phyloP scores from a whole-genome alignment of 2,113 vertebrate genomes.

The Pseudolaguvia tuberculata region DNA sequence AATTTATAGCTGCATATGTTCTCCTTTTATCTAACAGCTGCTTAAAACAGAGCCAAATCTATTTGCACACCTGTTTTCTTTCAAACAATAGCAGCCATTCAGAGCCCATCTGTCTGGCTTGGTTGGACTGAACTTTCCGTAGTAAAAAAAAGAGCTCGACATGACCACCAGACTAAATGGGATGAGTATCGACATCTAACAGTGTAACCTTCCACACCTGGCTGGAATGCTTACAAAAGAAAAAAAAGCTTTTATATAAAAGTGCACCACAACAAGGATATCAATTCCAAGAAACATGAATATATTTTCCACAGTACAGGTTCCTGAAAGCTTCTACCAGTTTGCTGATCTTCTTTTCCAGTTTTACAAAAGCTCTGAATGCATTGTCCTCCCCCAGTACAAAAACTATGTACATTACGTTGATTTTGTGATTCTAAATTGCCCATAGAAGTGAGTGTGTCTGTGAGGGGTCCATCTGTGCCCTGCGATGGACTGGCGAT shows the following conservation, averaged over 20 bases:
- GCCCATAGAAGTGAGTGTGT: too few species aligned
- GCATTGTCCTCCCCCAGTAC: too few species aligned
- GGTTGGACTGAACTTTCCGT: conserved; percentile 32
- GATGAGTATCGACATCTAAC: conserved; percentile 29
- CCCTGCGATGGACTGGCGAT: too few species aligned
- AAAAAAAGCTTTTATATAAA: conserved; percentile 8
- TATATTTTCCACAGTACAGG: not conserved
- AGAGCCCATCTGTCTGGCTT: conserved; percentile 28
- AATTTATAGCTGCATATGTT: conserved; percentile 8
- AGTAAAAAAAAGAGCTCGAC: conserved; percentile 13
- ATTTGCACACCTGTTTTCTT: conserved; percentile 41
- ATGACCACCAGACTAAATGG: not conserved
- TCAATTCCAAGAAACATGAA: not conserved
- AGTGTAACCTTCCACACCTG: conserved; percentile 19
- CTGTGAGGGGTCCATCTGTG: too few species aligned
- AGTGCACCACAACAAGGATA: not conserved
- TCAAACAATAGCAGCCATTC: conserved; percentile 36
- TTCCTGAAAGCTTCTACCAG: not conserved
- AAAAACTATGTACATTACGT: too few species aligned
- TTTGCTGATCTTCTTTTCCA: not conserved
- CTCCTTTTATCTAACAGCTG: conserved; percentile 9
- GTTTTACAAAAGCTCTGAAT: too few species aligned
- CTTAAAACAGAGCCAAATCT: conserved; percentile 29
- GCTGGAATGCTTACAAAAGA: conserved; percentile 9
- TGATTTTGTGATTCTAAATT: too few species aligned